phyloP scores from a whole-genome alignment of 2,113 vertebrate genomes.

The Cyprinodon variegatus region DNA sequence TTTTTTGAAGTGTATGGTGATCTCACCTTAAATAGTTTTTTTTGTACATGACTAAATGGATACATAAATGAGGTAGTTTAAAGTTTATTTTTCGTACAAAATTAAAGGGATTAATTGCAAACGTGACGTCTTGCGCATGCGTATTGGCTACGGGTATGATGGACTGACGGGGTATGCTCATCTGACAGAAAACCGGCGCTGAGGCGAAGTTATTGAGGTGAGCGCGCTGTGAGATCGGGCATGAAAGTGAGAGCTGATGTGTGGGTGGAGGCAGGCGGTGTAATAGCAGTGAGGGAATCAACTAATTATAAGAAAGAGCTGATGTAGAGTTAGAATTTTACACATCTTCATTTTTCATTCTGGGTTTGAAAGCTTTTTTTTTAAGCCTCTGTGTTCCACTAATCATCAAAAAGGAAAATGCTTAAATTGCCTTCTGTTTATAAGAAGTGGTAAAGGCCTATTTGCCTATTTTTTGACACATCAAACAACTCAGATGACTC shows the following conservation, averaged over 20 bases:
- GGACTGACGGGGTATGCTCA: no score
- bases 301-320: slow-evolving; percentile 85
- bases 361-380: not conserved
- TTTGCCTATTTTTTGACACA: no score
- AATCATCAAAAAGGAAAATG: not conserved
- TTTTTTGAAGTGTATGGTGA: no score
- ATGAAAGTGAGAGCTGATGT: slow-evolving; percentile 60
- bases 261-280: slow-evolving; percentile 48
- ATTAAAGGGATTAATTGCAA: no score
- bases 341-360: not conserved
- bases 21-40: no score
- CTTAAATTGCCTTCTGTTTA: not conserved
- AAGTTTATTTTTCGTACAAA: no score
- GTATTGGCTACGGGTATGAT: no score
- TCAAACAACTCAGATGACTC: no score
- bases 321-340: slow-evolving; percentile 69
- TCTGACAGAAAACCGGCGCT: not conserved
- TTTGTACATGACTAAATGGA: no score
- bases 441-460: not conserved
- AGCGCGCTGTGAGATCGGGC: slow-evolving; percentile 60
- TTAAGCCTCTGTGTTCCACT: not conserved
- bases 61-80: no score
- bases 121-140: no score
- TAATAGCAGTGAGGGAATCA: slow-evolving; percentile 76
- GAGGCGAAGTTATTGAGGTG: not conserved